Conservation (phyloP, 2,113 vertebrate species). For the Thermophis baileyi region DNA sequence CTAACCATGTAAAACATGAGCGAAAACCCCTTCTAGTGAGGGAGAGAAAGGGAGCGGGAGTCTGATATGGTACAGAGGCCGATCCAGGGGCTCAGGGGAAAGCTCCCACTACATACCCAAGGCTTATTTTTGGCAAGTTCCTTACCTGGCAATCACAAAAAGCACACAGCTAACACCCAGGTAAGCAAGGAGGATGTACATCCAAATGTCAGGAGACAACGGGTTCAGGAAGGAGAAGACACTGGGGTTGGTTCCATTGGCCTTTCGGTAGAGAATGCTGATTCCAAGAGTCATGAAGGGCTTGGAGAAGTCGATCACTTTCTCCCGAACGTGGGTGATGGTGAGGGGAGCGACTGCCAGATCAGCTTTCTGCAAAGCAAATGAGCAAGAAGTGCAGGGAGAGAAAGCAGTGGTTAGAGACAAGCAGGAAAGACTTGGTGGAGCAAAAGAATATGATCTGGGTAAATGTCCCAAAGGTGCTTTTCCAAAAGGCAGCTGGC, state of each 20-base stretch:
- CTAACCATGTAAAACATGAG: not conserved
- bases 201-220: slow-evolving; percentile 97
- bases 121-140: fast-evolving
- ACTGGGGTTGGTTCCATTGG: slow-evolving; percentile 93
- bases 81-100: not conserved
- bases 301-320: slow-evolving; percentile 96
- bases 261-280: slow-evolving; percentile 95
- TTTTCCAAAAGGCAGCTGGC: not conserved
- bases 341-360: slow-evolving; percentile 94
- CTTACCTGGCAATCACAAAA: slow-evolving; percentile 97
- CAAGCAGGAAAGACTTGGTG: fast-evolving
- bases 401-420: slow-evolving; percentile 3
- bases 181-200: slow-evolving; percentile 97
- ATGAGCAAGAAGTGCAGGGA: not conserved
- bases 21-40: not conserved
- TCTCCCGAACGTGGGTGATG: slow-evolving; percentile 94
- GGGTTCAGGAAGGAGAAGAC: slow-evolving; percentile 99
- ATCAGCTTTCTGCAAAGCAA: slow-evolving; percentile 84
- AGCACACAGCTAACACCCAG: slow-evolving; percentile 98
- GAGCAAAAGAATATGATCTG: not conserved
- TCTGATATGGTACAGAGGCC: not conserved
- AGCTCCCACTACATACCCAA: too few species aligned
- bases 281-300: slow-evolving; percentile 97
- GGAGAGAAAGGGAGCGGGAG: fast-evolving
- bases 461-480: not conserved